Evolutionary conservation across 2,113 vertebrate species (phyloP), one percentile per base, ranked within the genome.

Genomic region (Excalfactoria chinensis): DNA sequence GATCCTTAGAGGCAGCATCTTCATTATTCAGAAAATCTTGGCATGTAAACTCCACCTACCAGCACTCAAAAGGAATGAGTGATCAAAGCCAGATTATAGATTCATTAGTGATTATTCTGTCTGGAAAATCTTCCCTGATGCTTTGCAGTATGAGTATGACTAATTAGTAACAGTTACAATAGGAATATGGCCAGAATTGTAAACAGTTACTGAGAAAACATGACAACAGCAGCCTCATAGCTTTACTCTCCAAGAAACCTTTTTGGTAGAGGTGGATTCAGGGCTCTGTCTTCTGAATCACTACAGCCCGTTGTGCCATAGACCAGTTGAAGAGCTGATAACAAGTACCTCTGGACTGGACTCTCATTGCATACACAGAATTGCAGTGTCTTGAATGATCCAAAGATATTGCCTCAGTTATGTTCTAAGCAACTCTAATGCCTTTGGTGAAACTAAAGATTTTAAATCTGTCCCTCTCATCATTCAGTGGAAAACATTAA

Each of bases 51-150:
- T 95, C 96, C 95, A 91, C 96, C 96, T 86, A 94, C 79, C 62
- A 93, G 71, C 89, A 96, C 83, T 96, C 94, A 94, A 93, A 96
- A 93, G 91, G 94, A 96, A 95, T 94, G 93, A 74, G 62, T 95
- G 95, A 96, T 96, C 95, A 96, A 96, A 96, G 94, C 64, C 72
- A 89, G 84, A 96, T 94, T 83, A 89, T 72, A 94, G 86, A 95
- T 94, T 96, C 91, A 91, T 96, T 93, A 96, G 82, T 68, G 62
- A 95, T 83, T 93, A 93, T 95, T 95, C 91, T 93, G 93, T 90
- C 88, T 93, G 87, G 62, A 95, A 95, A 96, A 83, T 48, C 28
- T 78, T 95, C 89, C 95, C 94, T 26, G 41, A 88, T 88, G 93
- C 66, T 81, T 93, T 93, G 68, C 76, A 89, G 48, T 37, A 37